A percentile compares a stretch with the other conserved stretches of the same genome.
Conservation (phyloP, 2,113 vertebrate genomes). For the Lasiurus cinereus region DNA sequence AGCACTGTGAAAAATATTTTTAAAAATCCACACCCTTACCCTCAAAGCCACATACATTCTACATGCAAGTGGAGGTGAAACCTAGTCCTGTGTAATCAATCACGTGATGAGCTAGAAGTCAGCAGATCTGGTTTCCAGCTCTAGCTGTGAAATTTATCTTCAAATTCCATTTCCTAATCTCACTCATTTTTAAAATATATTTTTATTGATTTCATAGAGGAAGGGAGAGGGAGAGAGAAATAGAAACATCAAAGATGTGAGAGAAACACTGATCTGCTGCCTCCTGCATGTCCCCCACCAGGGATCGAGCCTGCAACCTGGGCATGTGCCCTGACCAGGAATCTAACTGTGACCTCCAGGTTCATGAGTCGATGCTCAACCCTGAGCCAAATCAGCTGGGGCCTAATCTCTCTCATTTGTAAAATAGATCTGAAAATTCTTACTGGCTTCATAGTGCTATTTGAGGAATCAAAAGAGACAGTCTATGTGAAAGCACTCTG, state of each 20-base stretch:
- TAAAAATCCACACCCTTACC: not conserved
- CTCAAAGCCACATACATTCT: not conserved
- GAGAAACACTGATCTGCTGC: too few relatives aligned
- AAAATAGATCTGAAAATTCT: not conserved
- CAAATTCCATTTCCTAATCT: not conserved
- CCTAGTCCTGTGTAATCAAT: rapidly evolving
- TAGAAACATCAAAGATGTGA: too few relatives aligned
- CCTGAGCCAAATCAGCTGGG: too few relatives aligned
- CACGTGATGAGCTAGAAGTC: not conserved
- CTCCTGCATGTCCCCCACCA: too few relatives aligned
- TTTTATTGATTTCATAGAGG: not conserved
- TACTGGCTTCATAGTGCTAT: not conserved
- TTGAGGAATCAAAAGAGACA: not conserved
- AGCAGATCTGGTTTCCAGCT: slow-evolving; percentile 6
- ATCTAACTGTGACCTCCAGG: too few relatives aligned
- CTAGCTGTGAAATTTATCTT: not conserved
- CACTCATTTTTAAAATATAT: slow-evolving; percentile 1
- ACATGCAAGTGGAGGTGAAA: not conserved
- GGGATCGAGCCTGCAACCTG: too few relatives aligned
- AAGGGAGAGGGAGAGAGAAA: too few relatives aligned
- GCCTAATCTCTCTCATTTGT: not conserved
- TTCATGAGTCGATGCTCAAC: too few relatives aligned
- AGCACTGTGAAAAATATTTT: not conserved
- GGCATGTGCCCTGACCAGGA: too few relatives aligned
- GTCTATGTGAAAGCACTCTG: not conserved